Evolutionary conservation across 2,888 invertebrate species (phyloP).

Genomic region (Coleophora flavipennella): DNA sequence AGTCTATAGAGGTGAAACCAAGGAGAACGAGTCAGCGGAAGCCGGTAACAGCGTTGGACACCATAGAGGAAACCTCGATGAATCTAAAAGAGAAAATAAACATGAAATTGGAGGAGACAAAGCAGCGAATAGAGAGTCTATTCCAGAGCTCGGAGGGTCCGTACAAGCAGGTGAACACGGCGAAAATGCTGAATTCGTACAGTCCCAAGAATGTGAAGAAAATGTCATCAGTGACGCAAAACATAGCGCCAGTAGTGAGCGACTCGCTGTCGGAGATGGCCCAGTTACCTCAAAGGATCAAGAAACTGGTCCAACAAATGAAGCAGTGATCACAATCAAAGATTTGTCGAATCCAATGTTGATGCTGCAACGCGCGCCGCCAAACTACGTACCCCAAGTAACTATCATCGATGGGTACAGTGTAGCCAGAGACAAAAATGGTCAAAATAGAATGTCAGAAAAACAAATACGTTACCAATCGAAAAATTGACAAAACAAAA

Average conservation of each 20-base stretch:
- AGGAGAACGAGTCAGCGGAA: constrained; percentile 19
- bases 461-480: constrained; percentile 44
- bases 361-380: constrained; percentile 18
- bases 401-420: constrained; percentile 63
- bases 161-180: constrained; percentile 32
- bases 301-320: constrained; percentile 51
- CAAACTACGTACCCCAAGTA: constrained; percentile 34
- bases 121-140: constrained; percentile 47
- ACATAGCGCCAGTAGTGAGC: constrained; percentile 51
- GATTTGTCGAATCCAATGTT: constrained; percentile 18
- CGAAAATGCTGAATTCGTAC: constrained; percentile 35
- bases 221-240: constrained; percentile 39
- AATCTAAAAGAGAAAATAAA: constrained; percentile 40
- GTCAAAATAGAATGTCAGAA: constrained; percentile 47
- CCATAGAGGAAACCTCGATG: constrained; percentile 28
- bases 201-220: constrained; percentile 45
- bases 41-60: constrained; percentile 26
- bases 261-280: constrained; percentile 53
- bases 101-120: constrained; percentile 47
- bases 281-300: constrained; percentile 51
- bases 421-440: constrained; percentile 55
- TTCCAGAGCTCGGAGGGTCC: constrained; percentile 50
- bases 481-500: constrained; percentile 12
- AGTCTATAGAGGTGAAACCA: constrained; percentile 19
- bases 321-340: constrained; percentile 33